Conservation (phyloP, 2,797 vertebrate genomes). For the Pempheris klunzingeri region DNA sequence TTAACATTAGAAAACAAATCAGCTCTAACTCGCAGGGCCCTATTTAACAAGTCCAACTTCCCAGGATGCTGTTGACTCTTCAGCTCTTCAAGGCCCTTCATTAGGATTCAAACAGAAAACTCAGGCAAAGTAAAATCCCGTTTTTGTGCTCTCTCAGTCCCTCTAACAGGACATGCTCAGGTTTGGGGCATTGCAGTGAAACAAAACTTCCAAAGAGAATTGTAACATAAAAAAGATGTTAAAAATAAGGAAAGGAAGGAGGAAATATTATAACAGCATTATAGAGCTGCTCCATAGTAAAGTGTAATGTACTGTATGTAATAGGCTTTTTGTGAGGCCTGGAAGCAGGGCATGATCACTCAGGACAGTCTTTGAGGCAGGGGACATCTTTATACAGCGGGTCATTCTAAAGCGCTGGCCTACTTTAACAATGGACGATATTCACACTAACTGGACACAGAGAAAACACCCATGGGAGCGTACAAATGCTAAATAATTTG, state of each 20-base stretch:
- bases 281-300: constrained; percentile 25
- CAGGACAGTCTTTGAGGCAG: constrained; percentile 44
- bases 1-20: constrained; percentile 47
- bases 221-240: not conserved
- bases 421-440: constrained; percentile 71
- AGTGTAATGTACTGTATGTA: constrained; percentile 4
- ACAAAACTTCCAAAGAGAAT: constrained; percentile 6
- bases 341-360: constrained; percentile 51
- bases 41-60: constrained; percentile 52
- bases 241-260: not conserved
- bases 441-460: constrained; percentile 68
- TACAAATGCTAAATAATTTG: constrained; percentile 58
- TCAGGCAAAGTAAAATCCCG: constrained; percentile 40
- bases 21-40: constrained; percentile 26
- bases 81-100: constrained; percentile 46
- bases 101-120: constrained; percentile 74
- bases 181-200: constrained; percentile 19
- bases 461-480: constrained; percentile 65
- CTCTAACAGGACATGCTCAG: constrained; percentile 15
- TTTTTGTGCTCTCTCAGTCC: constrained; percentile 32
- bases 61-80: constrained; percentile 48
- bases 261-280: constrained; percentile 4
- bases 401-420: constrained; percentile 52
- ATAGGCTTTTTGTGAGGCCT: constrained; percentile 30
- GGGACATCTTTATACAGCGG: constrained; percentile 56